Base-by-base conservation (phyloP, 2,113 vertebrate species). In the Xiphophorus couchianus region DNA sequence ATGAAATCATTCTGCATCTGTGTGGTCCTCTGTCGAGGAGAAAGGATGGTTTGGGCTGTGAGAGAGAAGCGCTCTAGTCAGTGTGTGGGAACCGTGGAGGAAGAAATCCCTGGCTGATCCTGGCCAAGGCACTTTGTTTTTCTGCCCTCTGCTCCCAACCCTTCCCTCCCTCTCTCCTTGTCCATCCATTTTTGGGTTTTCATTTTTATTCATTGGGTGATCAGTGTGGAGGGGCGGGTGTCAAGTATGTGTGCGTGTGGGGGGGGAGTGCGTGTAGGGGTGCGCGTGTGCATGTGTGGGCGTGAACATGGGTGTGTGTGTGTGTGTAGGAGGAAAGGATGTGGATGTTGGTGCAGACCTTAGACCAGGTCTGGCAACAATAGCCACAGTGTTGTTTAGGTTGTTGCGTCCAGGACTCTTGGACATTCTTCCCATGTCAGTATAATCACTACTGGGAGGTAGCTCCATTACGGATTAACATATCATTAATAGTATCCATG, bases 401-500 rank as follows among this genome's bases (percentile, higher is more conserved):
- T 95, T 96, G 91, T 93, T 96, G 95, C 93, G 94, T 97, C 95
- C 95, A 94, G 93, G 95, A 96, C 96, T 97, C 96, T 97, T 96
- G 96, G 96, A 97, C 97, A 98, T 98, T 98, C 97, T 98, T 98
- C 97, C 97, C 97, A 97, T 98, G 97, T 98, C 97, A 96, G 97
- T 96, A 98, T 98, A 98, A 99, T 97, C 97, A 97, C 97, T 98
- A 96, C 97, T 98, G 97, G 97, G 97, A 98, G 97, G 97, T 97
- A 97, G 97, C 96, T 97, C 96, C 96, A 97, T 98, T 96, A 96
- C 95, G 97, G 98, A 99, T 99, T 99, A 99, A 96, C 98, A 99
- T 99, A 97, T 99, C 98, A 99, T 99, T 99, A 99, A 98, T 98
- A 98, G 97, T 96, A 98, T 96, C 98, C 97, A 97, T 99, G 98